Evolutionary conservation across 2,888 invertebrate genomes (phyloP).

Genomic region (Heliothis peltigera): DNA sequence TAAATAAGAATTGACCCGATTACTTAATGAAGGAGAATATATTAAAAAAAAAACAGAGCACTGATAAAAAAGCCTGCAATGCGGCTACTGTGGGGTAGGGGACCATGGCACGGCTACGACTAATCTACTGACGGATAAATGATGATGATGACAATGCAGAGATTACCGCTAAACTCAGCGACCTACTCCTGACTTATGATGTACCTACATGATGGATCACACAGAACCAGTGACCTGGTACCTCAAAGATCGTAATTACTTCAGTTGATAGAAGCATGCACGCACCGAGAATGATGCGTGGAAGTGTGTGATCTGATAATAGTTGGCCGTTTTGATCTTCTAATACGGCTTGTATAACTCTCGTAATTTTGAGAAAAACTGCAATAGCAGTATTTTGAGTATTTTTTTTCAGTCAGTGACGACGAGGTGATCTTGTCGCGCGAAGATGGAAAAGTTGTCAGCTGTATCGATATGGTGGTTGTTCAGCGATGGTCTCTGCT

Average conservation of each 20-base stretch:
- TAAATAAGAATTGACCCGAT: too few relatives aligned
- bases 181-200: background rate
- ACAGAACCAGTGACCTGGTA: background rate
- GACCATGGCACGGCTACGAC: background rate
- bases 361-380: too few relatives aligned
- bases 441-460: background rate
- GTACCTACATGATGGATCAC: too few relatives aligned
- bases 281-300: too few relatives aligned
- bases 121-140: background rate
- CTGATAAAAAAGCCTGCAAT: background rate
- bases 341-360: too few relatives aligned
- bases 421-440: background rate
- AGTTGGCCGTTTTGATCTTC: too few relatives aligned
- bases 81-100: background rate
- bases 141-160: background rate
- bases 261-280: too few relatives aligned
- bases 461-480: background rate
- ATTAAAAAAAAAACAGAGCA: background rate
- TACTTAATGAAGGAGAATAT: too few relatives aligned
- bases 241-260: background rate
- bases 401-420: too few relatives aligned
- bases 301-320: too few relatives aligned
- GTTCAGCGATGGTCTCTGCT: background rate
- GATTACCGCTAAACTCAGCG: background rate
- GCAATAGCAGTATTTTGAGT: too few relatives aligned